Conservation (phyloP, 2,888 invertebrate genomes). For the Lepidochitona cinerea region DNA sequence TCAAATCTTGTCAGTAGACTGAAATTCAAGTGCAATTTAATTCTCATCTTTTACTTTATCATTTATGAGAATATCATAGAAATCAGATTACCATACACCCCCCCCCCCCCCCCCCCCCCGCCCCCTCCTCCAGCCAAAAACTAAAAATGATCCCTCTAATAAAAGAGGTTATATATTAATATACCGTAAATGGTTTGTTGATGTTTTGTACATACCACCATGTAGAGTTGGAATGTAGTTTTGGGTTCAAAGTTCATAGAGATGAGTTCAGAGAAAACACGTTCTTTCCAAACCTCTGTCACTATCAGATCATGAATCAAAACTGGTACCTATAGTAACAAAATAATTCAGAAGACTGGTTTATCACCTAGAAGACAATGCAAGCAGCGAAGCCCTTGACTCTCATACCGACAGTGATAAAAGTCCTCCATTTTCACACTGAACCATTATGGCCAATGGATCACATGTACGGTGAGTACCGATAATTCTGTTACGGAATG, state of each 20-base stretch:
- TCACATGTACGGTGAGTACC: no score
- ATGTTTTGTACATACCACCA: slow-evolving; percentile 75
- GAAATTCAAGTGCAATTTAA: no score
- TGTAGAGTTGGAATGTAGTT: slow-evolving; percentile 74
- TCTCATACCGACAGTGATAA: no score
- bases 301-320: slow-evolving; percentile 87
- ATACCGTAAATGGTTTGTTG: background rate
- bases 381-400: no score
- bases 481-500: no score
- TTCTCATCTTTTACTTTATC: no score
- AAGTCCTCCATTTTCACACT: no score
- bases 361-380: no score
- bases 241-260: slow-evolving; percentile 71
- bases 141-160: background rate
- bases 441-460: no score
- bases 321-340: slow-evolving; percentile 76
- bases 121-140: background rate
- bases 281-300: slow-evolving; percentile 87
- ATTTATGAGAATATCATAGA: no score
- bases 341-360: slow-evolving; percentile 7
- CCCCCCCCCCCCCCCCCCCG: background rate
- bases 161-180: background rate
- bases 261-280: slow-evolving; percentile 84
- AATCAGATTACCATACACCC: no score
- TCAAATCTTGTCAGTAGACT: no score